Percentiles rank a stretch among this genome's conserved stretches.
These are phyloP conservation scores for Diadumene lineata DNA, from an alignment of 92 coral and sea anemone species.

Conservation along the genomic window DNA sequence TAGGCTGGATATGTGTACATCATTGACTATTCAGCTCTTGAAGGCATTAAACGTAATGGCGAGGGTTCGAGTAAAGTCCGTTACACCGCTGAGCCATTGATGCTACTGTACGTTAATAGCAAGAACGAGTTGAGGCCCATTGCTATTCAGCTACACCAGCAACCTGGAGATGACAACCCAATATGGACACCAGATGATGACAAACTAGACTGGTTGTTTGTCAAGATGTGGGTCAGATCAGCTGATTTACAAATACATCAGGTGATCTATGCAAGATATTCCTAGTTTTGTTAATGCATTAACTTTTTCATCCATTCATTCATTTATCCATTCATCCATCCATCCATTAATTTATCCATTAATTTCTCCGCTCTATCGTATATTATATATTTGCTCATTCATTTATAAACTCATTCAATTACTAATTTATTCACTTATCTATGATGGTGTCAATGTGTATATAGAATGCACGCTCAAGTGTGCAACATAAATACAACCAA, in stretches of 20 bases:
- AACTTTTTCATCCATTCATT: too few relatives aligned
- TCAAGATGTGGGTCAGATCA: conserved; percentile 83
- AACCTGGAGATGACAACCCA: conserved; percentile 69
- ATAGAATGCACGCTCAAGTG: too few relatives aligned
- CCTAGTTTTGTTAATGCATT: too few relatives aligned
- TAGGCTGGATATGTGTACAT: conserved; percentile 63
- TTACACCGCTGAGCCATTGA: conserved; percentile 67
- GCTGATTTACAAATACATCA: conserved; percentile 82
- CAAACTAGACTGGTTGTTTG: conserved; percentile 67
- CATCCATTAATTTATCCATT: too few relatives aligned
- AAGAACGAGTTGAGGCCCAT: conserved; percentile 78
- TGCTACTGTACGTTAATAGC: conserved; percentile 74
- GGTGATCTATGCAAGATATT: conserved; percentile 18
- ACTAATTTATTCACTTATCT: too few relatives aligned
- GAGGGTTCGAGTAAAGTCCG: conserved; percentile 31
- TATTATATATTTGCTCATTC: too few relatives aligned
- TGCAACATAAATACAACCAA: too few relatives aligned
- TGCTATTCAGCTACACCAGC: conserved; percentile 77
- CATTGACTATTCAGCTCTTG: conserved; percentile 55
- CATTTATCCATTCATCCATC: too few relatives aligned
- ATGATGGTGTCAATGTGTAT: too few relatives aligned
- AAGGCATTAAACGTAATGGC: conserved; percentile 50
- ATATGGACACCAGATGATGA: conserved; percentile 86
- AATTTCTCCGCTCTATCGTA: too few relatives aligned
- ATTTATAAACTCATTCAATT: too few relatives aligned